Percentiles rank a stretch among this genome's conserved stretches.
phyloP scores from a whole-genome alignment of 2,113 vertebrate species.

The Galemys pyrenaicus region DNA sequence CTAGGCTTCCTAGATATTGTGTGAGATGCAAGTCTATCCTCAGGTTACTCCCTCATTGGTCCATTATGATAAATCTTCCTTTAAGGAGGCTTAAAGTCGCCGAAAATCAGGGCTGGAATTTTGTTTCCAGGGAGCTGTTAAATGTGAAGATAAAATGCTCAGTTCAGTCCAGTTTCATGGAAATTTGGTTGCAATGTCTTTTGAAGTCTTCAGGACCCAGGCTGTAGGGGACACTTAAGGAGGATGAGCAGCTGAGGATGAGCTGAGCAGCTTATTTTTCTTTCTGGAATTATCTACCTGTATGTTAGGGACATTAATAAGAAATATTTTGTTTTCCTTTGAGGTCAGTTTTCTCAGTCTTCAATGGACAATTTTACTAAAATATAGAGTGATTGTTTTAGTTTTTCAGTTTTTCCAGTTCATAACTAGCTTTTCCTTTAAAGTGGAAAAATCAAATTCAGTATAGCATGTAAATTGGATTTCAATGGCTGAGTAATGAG shows the following conservation, averaged over 20 bases:
- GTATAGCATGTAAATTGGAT: not conserved
- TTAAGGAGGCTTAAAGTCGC: not conserved
- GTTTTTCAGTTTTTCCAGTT: conserved; percentile 13
- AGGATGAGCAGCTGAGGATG: not conserved
- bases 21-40: not conserved
- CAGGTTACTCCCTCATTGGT: not conserved
- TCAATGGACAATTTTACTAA: not conserved
- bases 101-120: not conserved
- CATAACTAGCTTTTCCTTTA: conserved; percentile 10
- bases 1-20: not conserved
- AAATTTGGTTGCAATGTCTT: not conserved
- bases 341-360: not conserved
- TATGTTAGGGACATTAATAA: not conserved
- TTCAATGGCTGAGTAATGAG: not conserved
- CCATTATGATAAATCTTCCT: not conserved
- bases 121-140: not conserved
- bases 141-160: not conserved
- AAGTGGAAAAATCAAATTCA: not conserved
- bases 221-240: not conserved
- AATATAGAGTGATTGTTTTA: not conserved
- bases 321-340: not conserved
- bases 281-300: not conserved
- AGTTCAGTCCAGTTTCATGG: not conserved
- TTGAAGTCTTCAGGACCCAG: not conserved
- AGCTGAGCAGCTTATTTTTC: not conserved